Evolutionary conservation across 53 echinoderm and acorn worm species (phyloP).

Genomic region (Stichopus horrens): DNA sequence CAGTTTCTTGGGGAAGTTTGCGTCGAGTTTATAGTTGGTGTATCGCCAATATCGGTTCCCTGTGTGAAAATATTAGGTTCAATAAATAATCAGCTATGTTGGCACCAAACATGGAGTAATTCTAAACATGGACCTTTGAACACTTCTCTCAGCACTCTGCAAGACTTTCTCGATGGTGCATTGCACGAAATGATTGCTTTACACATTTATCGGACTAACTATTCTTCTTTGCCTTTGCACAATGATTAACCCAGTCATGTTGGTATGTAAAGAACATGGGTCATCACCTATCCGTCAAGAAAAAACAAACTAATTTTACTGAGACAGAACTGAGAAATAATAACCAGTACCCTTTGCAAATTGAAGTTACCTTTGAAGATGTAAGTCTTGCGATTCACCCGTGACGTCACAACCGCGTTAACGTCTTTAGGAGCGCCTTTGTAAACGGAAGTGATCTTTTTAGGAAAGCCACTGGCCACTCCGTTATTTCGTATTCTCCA

Average conservation of each 20-base stretch:
- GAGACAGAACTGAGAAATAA: too few relatives aligned
- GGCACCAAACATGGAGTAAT: background rate
- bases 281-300: too few relatives aligned
- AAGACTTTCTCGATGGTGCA: too few relatives aligned
- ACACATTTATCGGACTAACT: too few relatives aligned
- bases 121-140: too few relatives aligned
- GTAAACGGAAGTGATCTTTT: conserved; percentile 64
- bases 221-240: too few relatives aligned
- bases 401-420: conserved; percentile 80
- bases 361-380: conserved; percentile 74
- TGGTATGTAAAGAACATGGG: too few relatives aligned
- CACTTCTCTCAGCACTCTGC: too few relatives aligned
- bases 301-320: too few relatives aligned
- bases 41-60: conserved; percentile 79
- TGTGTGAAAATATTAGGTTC: conserved; percentile 16
- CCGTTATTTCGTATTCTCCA: conserved; percentile 76
- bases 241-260: too few relatives aligned
- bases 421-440: conserved; percentile 71
- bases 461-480: conserved; percentile 74
- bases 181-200: too few relatives aligned
- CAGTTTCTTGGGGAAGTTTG: conserved; percentile 72
- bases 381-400: conserved; percentile 59
- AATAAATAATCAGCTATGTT: background rate
- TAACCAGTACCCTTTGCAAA: too few relatives aligned
- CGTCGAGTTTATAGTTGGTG: conserved; percentile 63